A percentile compares a stretch with the other conserved stretches of the same genome.
Conservation (phyloP, 2,888 invertebrate species). For the Calameuta filiformis region DNA sequence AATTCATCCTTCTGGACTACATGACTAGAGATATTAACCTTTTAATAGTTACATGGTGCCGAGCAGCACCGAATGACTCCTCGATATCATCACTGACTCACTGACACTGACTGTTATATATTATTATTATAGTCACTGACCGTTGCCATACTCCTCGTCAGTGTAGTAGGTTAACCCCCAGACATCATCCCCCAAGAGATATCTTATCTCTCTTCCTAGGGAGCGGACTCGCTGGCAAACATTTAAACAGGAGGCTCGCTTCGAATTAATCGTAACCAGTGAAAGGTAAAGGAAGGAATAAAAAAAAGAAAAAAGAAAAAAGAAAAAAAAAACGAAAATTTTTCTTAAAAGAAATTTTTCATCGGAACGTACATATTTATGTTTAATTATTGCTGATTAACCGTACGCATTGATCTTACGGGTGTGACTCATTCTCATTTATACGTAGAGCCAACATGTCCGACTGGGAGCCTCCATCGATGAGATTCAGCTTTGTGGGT, state of each 20-base stretch:
- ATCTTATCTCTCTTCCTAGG: neutral
- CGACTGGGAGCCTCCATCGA: conserved; percentile 18
- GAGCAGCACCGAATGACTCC: neutral
- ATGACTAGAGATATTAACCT: conserved; percentile 19
- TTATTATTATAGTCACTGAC: neutral
- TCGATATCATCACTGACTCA: neutral
- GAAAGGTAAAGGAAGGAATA: too few species aligned
- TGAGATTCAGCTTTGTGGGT: conserved; percentile 11
- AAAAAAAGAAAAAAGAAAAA: too few species aligned
- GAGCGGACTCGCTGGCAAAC: neutral
- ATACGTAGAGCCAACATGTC: neutral
- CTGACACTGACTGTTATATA: neutral
- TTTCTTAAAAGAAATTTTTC: too few species aligned
- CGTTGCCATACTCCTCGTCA: neutral
- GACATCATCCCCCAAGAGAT: neutral
- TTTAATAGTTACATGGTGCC: conserved; percentile 20
- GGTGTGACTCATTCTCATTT: neutral
- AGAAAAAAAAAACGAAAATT: too few species aligned
- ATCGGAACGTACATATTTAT: neutral
- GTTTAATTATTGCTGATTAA: neutral
- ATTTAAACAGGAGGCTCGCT: neutral
- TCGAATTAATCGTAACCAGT: neutral
- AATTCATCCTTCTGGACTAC: conserved; percentile 15
- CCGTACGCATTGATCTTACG: neutral
- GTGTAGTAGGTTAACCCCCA: neutral